Percentiles rank a stretch among this genome's conserved stretches.
Conservation (phyloP, 2,888 invertebrate species). For the Bombylius major region DNA sequence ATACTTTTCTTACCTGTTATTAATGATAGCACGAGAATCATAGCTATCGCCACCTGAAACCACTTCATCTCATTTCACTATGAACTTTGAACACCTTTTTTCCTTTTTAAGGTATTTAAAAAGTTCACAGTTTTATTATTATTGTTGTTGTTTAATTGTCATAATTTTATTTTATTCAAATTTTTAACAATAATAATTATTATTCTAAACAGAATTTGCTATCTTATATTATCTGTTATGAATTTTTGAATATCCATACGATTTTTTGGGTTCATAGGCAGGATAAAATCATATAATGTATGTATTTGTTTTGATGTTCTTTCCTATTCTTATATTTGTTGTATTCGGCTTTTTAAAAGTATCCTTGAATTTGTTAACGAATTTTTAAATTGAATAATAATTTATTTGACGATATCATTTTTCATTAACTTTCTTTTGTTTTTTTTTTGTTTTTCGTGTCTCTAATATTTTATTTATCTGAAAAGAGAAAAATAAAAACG, state of each 20-base stretch:
- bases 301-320: no score
- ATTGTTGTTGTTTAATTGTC: not conserved
- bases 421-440: no score
- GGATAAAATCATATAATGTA: no score
- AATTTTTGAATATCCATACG: not conserved
- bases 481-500: no score
- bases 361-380: no score
- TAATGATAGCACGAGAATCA: constrained; percentile 39
- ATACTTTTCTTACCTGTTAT: constrained; percentile 34
- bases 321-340: no score
- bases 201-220: constrained; percentile 1
- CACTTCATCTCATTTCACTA: constrained; percentile 40
- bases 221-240: not conserved
- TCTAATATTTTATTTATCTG: no score
- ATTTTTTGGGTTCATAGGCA: not conserved
- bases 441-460: no score
- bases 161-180: not conserved
- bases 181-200: not conserved
- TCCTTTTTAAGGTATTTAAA: constrained; percentile 1
- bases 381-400: no score
- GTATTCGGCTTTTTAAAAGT: no score
- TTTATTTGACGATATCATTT: no score
- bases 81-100: constrained; percentile 21
- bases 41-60: constrained; percentile 39
- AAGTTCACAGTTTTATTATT: constrained; percentile 8